These are phyloP conservation scores for Chanos chanos DNA, from an alignment of 2,797 vertebrate genomes.

Conservation along the genomic window DNA sequence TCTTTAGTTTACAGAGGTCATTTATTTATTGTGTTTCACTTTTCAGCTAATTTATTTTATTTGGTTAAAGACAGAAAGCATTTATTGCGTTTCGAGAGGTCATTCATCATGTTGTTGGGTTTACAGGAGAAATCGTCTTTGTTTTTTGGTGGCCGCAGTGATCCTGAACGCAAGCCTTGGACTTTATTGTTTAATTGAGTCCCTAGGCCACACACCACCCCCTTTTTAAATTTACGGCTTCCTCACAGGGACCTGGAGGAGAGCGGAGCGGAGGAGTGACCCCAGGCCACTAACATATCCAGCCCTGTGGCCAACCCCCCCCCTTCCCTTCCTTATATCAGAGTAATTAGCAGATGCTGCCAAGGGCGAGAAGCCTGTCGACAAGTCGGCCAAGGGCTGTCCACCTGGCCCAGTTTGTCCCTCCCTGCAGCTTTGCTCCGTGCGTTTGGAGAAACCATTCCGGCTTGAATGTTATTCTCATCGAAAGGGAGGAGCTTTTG, in stretches of 20 bases:
- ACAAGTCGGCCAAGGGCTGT: slow-evolving; percentile 43
- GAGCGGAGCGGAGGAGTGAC: slow-evolving; percentile 25
- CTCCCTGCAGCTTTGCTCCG: slow-evolving; percentile 9
- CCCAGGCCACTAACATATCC: slow-evolving; percentile 33
- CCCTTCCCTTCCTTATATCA: slow-evolving; percentile 44
- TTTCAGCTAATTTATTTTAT: too few species aligned
- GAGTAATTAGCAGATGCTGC: slow-evolving; percentile 46
- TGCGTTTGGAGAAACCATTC: slow-evolving; percentile 45
- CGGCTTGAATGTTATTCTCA: slow-evolving; percentile 42
- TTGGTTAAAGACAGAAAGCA: too few species aligned
- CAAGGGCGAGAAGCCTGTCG: slow-evolving; percentile 33
- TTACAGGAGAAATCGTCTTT: too few species aligned
- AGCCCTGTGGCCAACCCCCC: slow-evolving; percentile 41
- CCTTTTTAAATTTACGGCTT: slow-evolving; percentile 40
- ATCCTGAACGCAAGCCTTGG: too few species aligned
- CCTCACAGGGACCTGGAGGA: slow-evolving; percentile 29
- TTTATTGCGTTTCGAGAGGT: too few species aligned
- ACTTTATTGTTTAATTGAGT: slow-evolving; percentile 29
- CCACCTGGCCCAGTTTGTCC: slow-evolving; percentile 34
- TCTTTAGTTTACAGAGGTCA: too few species aligned
- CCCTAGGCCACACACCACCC: slow-evolving; percentile 32
- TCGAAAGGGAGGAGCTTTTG: slow-evolving; percentile 28
- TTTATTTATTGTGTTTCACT: too few species aligned
- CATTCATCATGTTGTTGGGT: too few species aligned
- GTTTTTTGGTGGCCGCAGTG: too few species aligned